Evolutionary conservation across 2,888 invertebrate species (phyloP).

Genomic region (Volucella bombylans): DNA sequence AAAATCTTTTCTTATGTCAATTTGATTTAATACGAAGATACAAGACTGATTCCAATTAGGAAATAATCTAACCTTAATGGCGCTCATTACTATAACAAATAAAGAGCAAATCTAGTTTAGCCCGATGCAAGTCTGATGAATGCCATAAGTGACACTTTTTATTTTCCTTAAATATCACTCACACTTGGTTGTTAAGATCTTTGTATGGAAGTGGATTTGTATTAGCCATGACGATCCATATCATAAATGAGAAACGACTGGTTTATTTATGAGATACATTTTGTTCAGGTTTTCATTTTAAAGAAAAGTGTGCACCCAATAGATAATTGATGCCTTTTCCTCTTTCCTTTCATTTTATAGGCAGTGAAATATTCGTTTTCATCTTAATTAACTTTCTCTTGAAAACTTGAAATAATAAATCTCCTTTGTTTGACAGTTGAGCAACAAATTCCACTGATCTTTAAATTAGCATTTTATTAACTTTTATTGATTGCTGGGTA

Average conservation of each 20-base stretch:
- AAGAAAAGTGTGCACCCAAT: conserved; percentile 9
- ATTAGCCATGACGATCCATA: too few relatives aligned
- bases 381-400: conserved; percentile 45
- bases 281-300: not conserved
- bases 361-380: conserved; percentile 17
- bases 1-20: too few relatives aligned
- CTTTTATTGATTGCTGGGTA: too few relatives aligned
- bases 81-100: not conserved
- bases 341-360: conserved; percentile 17
- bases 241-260: too few relatives aligned
- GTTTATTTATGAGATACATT: conserved; percentile 31
- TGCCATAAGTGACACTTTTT: not conserved
- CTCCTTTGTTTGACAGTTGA: conserved; percentile 5
- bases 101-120: conserved; percentile 14
- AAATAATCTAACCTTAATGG: not conserved
- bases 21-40: too few relatives aligned
- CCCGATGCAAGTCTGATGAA: too few relatives aligned
- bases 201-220: too few relatives aligned
- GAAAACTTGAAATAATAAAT: conserved; percentile 19
- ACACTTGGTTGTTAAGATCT: too few relatives aligned
- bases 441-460: not conserved
- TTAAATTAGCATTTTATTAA: too few relatives aligned
- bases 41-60: too few relatives aligned
- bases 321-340: conserved; percentile 16
- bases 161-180: too few relatives aligned